Conservation (phyloP, 2,888 invertebrate genomes). For the Hymenopus coronatus region DNA sequence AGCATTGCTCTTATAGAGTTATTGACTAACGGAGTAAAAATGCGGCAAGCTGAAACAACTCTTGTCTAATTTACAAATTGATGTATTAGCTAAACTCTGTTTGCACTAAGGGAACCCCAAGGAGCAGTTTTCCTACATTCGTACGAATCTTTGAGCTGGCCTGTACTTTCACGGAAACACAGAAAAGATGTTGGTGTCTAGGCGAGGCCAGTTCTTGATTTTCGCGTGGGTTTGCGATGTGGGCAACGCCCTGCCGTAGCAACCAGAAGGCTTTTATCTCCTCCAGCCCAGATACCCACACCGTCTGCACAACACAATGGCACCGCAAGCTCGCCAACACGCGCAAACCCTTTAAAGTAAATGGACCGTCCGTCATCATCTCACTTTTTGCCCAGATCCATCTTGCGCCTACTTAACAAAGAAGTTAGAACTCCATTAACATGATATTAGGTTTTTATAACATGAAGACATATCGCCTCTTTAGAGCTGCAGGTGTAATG, state of each 20-base stretch:
- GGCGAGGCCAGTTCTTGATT: not conserved
- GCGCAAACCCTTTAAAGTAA: not conserved
- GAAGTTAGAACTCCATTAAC: not conserved
- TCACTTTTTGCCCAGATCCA: not conserved
- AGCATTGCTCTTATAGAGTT: no score
- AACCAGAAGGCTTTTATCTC: not conserved
- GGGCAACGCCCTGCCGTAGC: not conserved
- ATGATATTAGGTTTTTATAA: not conserved
- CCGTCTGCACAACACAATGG: not conserved
- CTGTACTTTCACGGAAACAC: not conserved
- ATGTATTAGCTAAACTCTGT: no score
- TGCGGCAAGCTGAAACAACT: no score
- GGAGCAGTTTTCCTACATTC: no score
- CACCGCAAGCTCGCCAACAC: not conserved
- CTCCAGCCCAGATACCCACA: not conserved
- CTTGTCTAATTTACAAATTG: no score
- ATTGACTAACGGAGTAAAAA: no score
- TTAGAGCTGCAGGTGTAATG: not conserved
- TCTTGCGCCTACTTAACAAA: not conserved
- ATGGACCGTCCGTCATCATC: not conserved
- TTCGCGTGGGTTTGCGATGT: not conserved
- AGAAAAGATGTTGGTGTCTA: not conserved
- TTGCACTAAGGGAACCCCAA: no score
- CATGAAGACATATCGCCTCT: not conserved
- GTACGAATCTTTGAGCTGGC: not conserved